Conservation (phyloP, 64 coral and sea anemone genomes). For the Pocillopora damicornis region DNA sequence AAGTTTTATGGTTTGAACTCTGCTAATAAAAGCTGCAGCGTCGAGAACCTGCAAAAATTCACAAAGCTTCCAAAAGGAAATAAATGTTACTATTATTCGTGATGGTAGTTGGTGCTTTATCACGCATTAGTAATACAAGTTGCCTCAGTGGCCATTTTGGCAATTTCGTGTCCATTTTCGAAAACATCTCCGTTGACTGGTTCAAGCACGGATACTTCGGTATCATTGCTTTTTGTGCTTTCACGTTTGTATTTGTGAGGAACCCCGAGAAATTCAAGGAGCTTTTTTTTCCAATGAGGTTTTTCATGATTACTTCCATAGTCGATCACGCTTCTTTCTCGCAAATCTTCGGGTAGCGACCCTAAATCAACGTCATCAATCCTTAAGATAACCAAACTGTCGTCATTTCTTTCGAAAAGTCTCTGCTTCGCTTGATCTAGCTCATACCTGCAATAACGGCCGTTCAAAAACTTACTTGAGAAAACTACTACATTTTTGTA, state of each 20-base stretch:
- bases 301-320: not conserved
- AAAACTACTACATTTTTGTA: slow-evolving; percentile 31
- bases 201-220: not conserved
- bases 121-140: no score
- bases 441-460: slow-evolving; percentile 13
- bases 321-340: not conserved
- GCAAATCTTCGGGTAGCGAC: not conserved
- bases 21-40: no score
- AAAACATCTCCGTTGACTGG: no score
- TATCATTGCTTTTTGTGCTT: not conserved
- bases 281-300: not conserved
- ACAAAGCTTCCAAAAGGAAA: no score
- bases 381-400: not conserved
- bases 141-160: no score
- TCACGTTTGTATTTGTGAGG: not conserved
- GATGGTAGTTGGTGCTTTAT: no score
- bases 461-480: slow-evolving; percentile 37
- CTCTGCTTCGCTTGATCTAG: not conserved
- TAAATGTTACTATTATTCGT: no score
- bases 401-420: not conserved
- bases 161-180: no score
- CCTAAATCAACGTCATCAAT: not conserved
- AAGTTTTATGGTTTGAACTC: no score
- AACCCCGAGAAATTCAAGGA: not conserved
- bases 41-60: no score